phyloP scores from a whole-genome alignment of 2,888 invertebrate genomes.

The Phoronis australis region DNA sequence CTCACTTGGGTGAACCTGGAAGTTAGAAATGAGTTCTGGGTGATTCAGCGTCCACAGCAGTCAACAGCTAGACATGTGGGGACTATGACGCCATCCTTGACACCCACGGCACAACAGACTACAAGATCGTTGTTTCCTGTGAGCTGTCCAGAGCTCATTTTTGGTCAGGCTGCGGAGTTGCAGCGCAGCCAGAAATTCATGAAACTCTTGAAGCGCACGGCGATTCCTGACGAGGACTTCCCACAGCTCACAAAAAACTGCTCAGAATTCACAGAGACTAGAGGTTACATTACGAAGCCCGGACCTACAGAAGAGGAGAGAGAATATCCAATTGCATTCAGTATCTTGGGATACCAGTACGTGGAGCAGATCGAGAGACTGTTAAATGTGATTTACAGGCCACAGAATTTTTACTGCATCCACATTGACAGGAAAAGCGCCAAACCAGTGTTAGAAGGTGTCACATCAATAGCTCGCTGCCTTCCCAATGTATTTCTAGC shows the following conservation, averaged over 20 bases:
- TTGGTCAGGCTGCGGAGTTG: no score
- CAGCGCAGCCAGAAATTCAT: no score
- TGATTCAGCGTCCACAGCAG: no score
- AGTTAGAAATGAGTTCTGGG: no score
- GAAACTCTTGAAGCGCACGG: no score
- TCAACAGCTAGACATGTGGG: no score
- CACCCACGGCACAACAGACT: no score
- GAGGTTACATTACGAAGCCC: conserved; percentile 12
- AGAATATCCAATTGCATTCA: conserved; percentile 40
- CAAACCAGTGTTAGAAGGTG: conserved; percentile 16
- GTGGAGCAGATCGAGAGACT: conserved; percentile 38
- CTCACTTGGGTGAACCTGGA: no score
- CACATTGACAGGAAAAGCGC: conserved; percentile 39
- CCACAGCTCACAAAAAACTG: conserved; percentile 13
- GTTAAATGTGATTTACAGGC: conserved; percentile 36
- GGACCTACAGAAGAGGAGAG: conserved; percentile 19
- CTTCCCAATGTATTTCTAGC: conserved; percentile 44
- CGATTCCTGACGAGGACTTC: conserved; percentile 6
- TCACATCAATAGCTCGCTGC: conserved; percentile 24
- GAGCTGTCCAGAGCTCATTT: no score
- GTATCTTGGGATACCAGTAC: conserved; percentile 33
- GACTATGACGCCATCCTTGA: no score
- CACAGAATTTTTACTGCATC: conserved; percentile 47
- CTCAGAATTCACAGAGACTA: conserved; percentile 10
- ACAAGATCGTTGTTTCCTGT: no score